Evolutionary conservation across 2,888 invertebrate genomes (phyloP), one percentile per base, ranked within the genome.

Genomic region (Altica lythri): DNA sequence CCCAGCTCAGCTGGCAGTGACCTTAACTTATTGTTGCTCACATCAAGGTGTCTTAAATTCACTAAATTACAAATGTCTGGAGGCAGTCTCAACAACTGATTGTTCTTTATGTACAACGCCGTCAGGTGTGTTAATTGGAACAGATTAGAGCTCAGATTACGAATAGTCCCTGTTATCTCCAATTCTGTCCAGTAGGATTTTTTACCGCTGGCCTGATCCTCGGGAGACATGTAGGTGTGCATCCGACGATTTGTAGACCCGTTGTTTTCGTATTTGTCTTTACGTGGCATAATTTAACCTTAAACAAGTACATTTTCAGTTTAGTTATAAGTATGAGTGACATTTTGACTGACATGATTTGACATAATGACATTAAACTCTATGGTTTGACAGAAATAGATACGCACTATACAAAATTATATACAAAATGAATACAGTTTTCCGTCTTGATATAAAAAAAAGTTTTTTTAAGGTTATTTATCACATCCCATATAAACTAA

Each of bases 1-100:
- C 99, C 98, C 46, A 99, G 83, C 80, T 99, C 97, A 48, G 93
- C 88, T 61, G 99, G 98, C 77, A 99, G 81, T 75, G 90, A 90
- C 62, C 95, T 84, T 69, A 99, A 81, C 79, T 96, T 95, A 80
- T 99, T 98, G 77, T 88, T 89, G 64, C 96, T 95, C 68, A 96
- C 81, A 80, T 99, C 98, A 65, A 99, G 81, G 61, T 89, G 86
- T 69, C 90, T 87, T 62, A 99, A 83, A 79, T 92, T 91, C 59
- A 81, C 81, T 67, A 99, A 82, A 70, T 86, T 85, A 67, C 86
- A 87, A 70, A 99, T 95, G 76, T 98, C 95, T 18, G 92, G 81
- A 55, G 98, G 95, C 75, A 99, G 83, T 73, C 93, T 84, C 71
- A 90, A 86, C 70, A 99, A 83, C 76, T 89, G 89, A 82, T 99